A percentile compares a stretch with the other conserved stretches of the same genome.
Evolutionary conservation across 2,113 vertebrate species (phyloP).

Genomic region (Sinosuthora webbiana): DNA sequence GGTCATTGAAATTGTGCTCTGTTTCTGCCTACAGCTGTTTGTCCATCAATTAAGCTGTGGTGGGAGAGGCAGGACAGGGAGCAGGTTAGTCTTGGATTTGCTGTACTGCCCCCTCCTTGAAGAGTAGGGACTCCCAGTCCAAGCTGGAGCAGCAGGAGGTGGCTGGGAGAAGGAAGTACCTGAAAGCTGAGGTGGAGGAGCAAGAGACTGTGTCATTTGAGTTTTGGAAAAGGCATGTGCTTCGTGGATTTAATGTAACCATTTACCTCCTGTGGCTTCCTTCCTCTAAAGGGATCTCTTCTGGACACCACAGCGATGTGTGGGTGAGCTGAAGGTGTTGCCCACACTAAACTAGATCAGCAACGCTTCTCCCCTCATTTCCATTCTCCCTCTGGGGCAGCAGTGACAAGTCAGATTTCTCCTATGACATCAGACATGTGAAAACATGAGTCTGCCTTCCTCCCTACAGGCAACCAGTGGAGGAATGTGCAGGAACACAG

Average conservation of each 20-base stretch:
- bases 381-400: not conserved
- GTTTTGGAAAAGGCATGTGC: not conserved
- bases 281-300: not conserved
- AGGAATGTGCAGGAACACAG: not conserved
- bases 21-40: not conserved
- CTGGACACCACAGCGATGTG: not conserved
- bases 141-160: not conserved
- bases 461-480: not conserved
- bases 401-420: not conserved
- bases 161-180: not conserved
- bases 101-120: accelerated
- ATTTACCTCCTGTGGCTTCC: not conserved
- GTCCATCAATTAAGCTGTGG: not conserved
- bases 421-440: not conserved
- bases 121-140: not conserved
- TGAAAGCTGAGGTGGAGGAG: not conserved
- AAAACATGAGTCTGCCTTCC: not conserved
- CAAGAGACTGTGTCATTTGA: not conserved
- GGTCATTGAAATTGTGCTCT: not conserved
- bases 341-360: not conserved
- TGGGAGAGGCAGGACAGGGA: not conserved
- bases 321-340: not conserved
- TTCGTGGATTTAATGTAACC: not conserved
- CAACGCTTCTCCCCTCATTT: not conserved
- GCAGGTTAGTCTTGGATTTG: not conserved